Evolutionary conservation across 1,140 invertebrate species (phyloP), one percentile per base, ranked within the genome.

Genomic region (Apis cerana): DNA sequence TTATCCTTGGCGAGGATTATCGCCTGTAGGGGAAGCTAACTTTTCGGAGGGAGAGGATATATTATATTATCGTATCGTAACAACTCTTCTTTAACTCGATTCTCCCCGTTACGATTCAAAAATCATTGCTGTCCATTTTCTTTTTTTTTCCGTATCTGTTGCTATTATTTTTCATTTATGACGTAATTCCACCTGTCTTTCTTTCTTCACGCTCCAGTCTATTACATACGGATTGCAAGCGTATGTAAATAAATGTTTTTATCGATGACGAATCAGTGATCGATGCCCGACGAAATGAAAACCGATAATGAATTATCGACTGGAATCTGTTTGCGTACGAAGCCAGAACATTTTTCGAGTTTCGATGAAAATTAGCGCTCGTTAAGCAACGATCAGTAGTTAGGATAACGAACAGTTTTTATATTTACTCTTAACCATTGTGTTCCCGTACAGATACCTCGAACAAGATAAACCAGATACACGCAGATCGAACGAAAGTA

Each of bases 1-100:
- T 87, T 79, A 83, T 71, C 21, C 54, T 19, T 10, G 2, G 19
- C 43, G 64, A 43, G 33, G 64, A 75, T 82, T 76, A 82, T 76
- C 70, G 70, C 17, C 61, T 67, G 27, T 52, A 19, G 27, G 59
- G 21, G 43, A 21, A 52, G 33, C 2, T 56, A 69, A 76, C 62
- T 68, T 76, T 69, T 54, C 13, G 17, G 52, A 54, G 48, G 10
- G 61, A 21, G 19, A 5, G 1, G 15, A 43, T 43, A 43, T 43
- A 43, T 43, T 43, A 43, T 43, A 43, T 43, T 23, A 27, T 65
- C n/a, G 17, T 33, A 56, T 48, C 19, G 21, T 17, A 74, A 59
- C 72, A 54, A 43, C 33, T 43, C 5, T 13, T 9, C 59, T 62
- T 64, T 64, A 64, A 74, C 11, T 19, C 21, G 33, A 72, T 17